Conservation (phyloP, 2,797 vertebrate species). For the Adrianichthys oophorus region DNA sequence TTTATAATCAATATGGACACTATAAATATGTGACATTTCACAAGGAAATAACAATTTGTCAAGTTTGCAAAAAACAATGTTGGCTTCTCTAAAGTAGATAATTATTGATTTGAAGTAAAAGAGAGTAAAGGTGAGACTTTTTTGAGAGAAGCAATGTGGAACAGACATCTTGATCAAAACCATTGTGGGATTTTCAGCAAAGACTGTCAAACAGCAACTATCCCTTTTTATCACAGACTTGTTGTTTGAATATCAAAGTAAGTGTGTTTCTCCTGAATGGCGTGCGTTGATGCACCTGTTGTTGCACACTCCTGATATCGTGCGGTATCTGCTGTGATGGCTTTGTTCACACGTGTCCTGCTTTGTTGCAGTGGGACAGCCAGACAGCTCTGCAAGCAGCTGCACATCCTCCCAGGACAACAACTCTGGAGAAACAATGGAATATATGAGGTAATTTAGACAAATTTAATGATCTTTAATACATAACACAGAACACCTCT, state of each 20-base stretch:
- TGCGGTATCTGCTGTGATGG: slow-evolving; percentile 81
- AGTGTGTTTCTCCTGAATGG: neutral
- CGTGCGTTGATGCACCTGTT: slow-evolving; percentile 81
- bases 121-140: too few species aligned
- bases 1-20: too few species aligned
- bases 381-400: slow-evolving; percentile 79
- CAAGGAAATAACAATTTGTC: too few species aligned
- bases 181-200: too few species aligned
- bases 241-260: neutral
- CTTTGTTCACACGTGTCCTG: slow-evolving; percentile 74
- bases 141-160: too few species aligned
- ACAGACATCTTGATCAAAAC: too few species aligned
- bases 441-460: neutral
- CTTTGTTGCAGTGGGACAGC: slow-evolving; percentile 75
- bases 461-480: neutral
- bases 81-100: too few species aligned
- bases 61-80: too few species aligned
- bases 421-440: slow-evolving; percentile 46
- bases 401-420: slow-evolving; percentile 75
- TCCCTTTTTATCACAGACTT: too few species aligned
- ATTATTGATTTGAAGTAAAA: too few species aligned
- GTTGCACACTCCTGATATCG: slow-evolving; percentile 88
- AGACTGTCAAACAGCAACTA: too few species aligned
- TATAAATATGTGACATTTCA: too few species aligned
- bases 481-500: neutral